phyloP scores from a whole-genome alignment of 2,113 vertebrate species.

The Crotalus tigris region DNA sequence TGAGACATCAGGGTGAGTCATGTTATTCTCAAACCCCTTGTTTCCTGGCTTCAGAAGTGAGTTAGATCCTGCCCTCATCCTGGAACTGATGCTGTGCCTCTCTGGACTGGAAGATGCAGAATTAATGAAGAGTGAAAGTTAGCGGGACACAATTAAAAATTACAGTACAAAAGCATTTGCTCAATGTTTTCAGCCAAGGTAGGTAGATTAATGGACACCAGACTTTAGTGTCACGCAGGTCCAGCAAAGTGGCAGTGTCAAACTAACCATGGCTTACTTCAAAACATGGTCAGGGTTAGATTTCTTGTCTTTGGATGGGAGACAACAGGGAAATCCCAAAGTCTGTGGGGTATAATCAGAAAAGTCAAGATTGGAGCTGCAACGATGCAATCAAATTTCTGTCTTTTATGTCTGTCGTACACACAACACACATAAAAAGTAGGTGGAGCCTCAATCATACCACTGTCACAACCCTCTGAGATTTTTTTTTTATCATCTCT shows the following conservation, averaged over 20 bases:
- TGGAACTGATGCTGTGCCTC: neutral
- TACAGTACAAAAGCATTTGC: neutral
- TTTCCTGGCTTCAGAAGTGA: slow-evolving; percentile 12
- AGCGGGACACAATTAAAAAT: neutral
- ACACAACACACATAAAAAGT: neutral
- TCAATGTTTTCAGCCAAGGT: neutral
- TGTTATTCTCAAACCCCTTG: neutral
- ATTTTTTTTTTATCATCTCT: neutral
- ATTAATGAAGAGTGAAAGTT: neutral
- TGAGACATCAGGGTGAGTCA: neutral
- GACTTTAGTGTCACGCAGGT: neutral
- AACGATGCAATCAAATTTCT: neutral
- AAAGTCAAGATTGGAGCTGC: neutral
- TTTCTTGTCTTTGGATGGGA: neutral
- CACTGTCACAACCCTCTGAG: neutral
- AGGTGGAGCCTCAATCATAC: neutral
- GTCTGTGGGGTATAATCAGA: neutral
- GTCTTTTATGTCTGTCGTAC: neutral
- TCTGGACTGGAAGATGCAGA: neutral
- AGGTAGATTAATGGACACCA: neutral
- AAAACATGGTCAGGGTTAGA: neutral
- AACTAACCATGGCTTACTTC: neutral
- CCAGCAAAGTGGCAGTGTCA: neutral
- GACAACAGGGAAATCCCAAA: neutral
- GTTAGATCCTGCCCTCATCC: neutral